A percentile compares a stretch with the other conserved stretches of the same genome.
Evolutionary conservation across 2,113 vertebrate genomes (phyloP).

Genomic region (Phoenicopterus ruber): DNA sequence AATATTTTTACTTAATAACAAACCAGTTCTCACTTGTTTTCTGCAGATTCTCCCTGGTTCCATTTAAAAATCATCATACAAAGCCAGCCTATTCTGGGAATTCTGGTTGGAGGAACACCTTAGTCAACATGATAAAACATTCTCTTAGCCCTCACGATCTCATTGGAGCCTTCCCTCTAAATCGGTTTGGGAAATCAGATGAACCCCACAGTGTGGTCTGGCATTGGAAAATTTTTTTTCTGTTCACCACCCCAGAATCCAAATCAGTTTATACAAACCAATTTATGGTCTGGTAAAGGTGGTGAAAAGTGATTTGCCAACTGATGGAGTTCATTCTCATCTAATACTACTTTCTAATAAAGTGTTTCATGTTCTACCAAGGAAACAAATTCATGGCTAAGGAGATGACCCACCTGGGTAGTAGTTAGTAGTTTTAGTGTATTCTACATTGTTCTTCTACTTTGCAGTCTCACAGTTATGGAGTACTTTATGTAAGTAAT

Average conservation of each 20-base stretch:
- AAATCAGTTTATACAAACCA: not conserved
- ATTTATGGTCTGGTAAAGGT: not conserved
- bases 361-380: not conserved
- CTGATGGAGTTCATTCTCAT: not conserved
- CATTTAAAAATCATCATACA: not conserved
- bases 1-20: not conserved
- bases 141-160: not conserved
- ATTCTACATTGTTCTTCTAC: not conserved
- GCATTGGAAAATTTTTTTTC: not conserved
- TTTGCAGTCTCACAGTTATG: not conserved
- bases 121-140: not conserved
- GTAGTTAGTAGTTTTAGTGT: not conserved
- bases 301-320: not conserved
- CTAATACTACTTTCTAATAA: not conserved
- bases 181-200: not conserved
- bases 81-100: not conserved
- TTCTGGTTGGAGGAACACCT: not conserved
- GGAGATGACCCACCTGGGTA: not conserved
- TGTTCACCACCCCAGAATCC: not conserved
- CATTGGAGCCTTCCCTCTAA: not conserved
- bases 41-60: not conserved
- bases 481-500: not conserved
- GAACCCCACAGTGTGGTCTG: not conserved
- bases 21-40: not conserved
- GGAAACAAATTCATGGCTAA: not conserved